phyloP scores from a whole-genome alignment of 2,797 vertebrate species.

The Dicrostonyx torquatus region DNA sequence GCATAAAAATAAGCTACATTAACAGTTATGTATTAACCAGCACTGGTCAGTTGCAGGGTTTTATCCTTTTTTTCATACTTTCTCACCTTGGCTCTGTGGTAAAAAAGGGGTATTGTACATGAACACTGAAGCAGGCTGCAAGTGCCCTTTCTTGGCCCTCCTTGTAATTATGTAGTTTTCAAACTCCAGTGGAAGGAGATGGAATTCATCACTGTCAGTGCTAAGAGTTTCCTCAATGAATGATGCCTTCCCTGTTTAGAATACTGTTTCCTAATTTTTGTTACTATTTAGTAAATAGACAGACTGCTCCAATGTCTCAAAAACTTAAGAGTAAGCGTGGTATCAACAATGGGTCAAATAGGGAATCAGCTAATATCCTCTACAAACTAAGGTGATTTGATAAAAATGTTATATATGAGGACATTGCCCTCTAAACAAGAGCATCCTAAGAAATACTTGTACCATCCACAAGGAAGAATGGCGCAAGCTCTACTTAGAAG shows the following conservation, averaged over 20 bases:
- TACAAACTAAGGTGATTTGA: background rate
- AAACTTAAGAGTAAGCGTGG: background rate
- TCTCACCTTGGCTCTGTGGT: background rate
- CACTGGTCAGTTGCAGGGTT: background rate
- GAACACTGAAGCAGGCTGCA: background rate
- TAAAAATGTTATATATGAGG: background rate
- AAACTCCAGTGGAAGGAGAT: background rate
- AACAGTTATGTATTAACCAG: background rate
- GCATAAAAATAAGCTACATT: background rate
- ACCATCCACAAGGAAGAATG: background rate
- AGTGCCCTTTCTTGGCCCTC: background rate
- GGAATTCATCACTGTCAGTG: slow-evolving; percentile 25
- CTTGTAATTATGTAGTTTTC: background rate
- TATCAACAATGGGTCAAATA: background rate
- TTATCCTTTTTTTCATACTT: background rate
- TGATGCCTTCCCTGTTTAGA: background rate
- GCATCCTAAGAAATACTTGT: background rate
- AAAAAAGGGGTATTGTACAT: background rate
- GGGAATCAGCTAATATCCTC: background rate
- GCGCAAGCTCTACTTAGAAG: background rate
- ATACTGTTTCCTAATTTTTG: background rate
- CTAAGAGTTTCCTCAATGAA: background rate
- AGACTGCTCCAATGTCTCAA: background rate
- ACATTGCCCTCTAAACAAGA: background rate
- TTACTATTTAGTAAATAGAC: background rate